Evolutionary conservation across 1,140 invertebrate species (phyloP), one percentile per base, ranked within the genome.

Genomic region (Drosophila gunungcola): DNA sequence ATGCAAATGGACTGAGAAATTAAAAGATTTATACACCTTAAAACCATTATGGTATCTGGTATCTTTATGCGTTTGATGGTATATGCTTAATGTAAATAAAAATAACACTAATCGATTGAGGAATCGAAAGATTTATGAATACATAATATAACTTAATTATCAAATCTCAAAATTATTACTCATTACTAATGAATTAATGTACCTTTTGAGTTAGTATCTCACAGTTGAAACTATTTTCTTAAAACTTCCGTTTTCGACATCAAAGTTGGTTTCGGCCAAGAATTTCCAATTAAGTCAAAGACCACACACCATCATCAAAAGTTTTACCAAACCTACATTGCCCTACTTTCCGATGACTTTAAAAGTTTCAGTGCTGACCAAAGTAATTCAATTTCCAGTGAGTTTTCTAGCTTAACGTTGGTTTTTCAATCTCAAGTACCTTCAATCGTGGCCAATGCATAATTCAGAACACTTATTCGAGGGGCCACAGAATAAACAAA

Each of bases 401-500:
- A 73, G 46, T 65, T 75, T 75, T 65, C 72, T 36, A 16, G 41
- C 48, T 55, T 25, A 29, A 39, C 38, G 38, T 42, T 21, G 54
- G 45, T 21, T 29, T 55, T 41, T 62, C 5, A 29, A 16, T 29
- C 54, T 76, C 73, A 75, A 76, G 73, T 54, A 36, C 27, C 73
- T 67, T 76, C 36, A 27, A 41, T 67, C 60, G 62, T 76, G 61
- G 41, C 25, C 49, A 53, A 57, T 76, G 72, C 73, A 76, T 76
- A 67, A 76, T 76, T 76, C 73, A 76, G 61, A 75, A 54, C 62
- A 48, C 58, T 74, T 64, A 74, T 74, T 64, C 41, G 43, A 27
- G 49, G 36, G 34, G 55, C 69, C 67, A 73, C 25, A 76, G 65
- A 56, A 60, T 68, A 67, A 77, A 69, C 73, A 77, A 61, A 69